These are phyloP conservation scores for Abrostola tripartita DNA, from an alignment of 2,888 invertebrate genomes.

Conservation along the genomic window DNA sequence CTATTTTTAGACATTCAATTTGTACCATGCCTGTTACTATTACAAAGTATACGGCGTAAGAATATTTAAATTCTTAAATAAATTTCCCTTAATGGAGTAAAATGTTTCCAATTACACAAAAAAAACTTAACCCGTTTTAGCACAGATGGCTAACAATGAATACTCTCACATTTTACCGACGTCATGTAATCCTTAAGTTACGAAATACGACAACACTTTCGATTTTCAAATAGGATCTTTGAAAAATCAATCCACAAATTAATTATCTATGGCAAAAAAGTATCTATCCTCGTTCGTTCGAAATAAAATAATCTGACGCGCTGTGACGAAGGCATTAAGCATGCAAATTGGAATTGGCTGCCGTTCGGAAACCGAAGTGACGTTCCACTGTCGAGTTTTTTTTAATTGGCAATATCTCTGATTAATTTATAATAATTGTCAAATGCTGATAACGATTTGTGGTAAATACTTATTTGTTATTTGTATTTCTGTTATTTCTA, in stretches of 20 bases:
- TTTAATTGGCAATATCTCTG: conserved; percentile 39
- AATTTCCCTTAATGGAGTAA: no score
- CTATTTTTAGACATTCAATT: no score
- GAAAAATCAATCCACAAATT: conserved; percentile 4
- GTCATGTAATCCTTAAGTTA: no score
- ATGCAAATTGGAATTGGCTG: conserved; percentile 61
- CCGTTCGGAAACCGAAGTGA: conserved; percentile 47
- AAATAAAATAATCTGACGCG: conserved; percentile 51
- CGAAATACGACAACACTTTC: not conserved
- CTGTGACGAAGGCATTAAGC: conserved; percentile 52
- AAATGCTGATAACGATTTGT: not conserved
- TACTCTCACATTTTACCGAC: no score
- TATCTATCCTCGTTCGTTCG: conserved; percentile 36
- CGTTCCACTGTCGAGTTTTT: conserved; percentile 32
- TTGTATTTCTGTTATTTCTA: no score
- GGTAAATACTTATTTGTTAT: no score
- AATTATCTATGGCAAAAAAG: conserved; percentile 5
- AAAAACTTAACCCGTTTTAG: no score
- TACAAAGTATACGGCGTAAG: no score
- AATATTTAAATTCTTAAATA: no score
- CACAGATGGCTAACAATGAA: no score
- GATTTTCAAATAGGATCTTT: conserved; percentile 11
- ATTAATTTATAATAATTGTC: conserved; percentile 9
- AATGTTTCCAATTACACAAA: no score
- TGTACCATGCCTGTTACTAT: no score